Evolutionary conservation across 1,140 invertebrate species (phyloP).

Genomic region (Leptestheria dahalacensis): DNA sequence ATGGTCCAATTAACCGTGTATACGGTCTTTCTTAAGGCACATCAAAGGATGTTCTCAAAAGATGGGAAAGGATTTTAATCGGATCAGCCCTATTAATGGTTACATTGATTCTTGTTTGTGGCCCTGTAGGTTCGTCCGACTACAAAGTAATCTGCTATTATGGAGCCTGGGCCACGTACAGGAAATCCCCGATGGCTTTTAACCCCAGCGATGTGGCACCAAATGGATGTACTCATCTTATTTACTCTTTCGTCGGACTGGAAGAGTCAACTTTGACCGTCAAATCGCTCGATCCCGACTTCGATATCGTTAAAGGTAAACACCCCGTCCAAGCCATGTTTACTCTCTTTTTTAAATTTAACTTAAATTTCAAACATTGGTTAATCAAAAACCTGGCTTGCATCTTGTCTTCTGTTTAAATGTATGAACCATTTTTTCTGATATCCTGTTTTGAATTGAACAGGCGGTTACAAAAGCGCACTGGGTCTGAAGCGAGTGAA

Average conservation of each 20-base stretch:
- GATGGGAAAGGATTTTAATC: no score
- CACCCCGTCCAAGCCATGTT: background rate
- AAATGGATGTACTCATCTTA: constrained; percentile 56
- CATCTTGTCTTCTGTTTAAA: background rate
- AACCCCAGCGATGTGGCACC: constrained; percentile 47
- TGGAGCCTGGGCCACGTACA: constrained; percentile 45
- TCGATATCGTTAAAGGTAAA: constrained; percentile 37
- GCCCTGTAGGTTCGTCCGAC: background rate
- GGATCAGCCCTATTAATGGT: no score
- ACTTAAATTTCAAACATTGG: background rate
- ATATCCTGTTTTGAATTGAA: background rate
- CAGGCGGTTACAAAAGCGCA: constrained; percentile 38
- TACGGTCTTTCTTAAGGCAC: no score
- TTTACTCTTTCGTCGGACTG: constrained; percentile 59
- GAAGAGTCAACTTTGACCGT: constrained; percentile 44
- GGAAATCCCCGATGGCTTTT: constrained; percentile 48
- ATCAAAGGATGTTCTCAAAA: no score
- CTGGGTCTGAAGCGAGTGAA: constrained; percentile 36
- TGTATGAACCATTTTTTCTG: background rate
- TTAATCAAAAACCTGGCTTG: background rate
- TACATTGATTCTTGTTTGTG: no score
- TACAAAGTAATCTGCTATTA: constrained; percentile 46
- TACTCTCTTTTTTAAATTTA: constrained; percentile 2
- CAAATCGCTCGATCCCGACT: constrained; percentile 36
- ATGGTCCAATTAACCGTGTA: no score